phyloP scores from a whole-genome alignment of 2,797 vertebrate genomes.

The Parauchenoglanis ngamensis region DNA sequence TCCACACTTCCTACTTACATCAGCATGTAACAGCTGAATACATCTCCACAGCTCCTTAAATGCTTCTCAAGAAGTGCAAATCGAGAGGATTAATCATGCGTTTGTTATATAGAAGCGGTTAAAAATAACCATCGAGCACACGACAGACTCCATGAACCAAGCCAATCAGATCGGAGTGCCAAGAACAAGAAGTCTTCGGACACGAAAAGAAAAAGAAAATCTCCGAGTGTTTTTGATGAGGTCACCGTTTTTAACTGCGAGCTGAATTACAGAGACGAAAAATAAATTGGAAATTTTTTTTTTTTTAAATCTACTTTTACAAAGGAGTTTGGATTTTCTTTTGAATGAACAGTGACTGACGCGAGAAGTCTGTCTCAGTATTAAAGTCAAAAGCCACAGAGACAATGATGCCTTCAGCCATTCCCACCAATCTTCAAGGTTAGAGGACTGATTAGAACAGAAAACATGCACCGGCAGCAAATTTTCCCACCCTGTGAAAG shows the following conservation, averaged over 20 bases:
- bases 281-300: no score
- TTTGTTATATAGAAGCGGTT: constrained; percentile 2
- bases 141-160: constrained; percentile 13
- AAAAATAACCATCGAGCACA: constrained; percentile 15
- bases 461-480: constrained; percentile 44
- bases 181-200: not conserved
- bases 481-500: constrained; percentile 57
- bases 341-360: not conserved
- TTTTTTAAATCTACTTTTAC: not conserved
- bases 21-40: constrained; percentile 3
- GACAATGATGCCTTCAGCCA: constrained; percentile 37
- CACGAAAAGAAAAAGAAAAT: not conserved
- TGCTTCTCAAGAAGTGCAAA: constrained; percentile 15
- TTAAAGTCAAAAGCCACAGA: constrained; percentile 35
- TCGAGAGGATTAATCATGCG: constrained; percentile 20
- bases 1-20: constrained; percentile 24
- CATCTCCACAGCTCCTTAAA: constrained; percentile 24
- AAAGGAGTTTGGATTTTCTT: not conserved
- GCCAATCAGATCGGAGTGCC: not conserved
- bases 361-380: constrained; percentile 16
- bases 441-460: constrained; percentile 68
- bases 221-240: not conserved
- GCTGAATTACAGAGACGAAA: no score
- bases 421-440: constrained; percentile 66
- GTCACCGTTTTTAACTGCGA: not conserved